phyloP scores from a whole-genome alignment of 2,113 vertebrate genomes.

The Gila orcuttii region DNA sequence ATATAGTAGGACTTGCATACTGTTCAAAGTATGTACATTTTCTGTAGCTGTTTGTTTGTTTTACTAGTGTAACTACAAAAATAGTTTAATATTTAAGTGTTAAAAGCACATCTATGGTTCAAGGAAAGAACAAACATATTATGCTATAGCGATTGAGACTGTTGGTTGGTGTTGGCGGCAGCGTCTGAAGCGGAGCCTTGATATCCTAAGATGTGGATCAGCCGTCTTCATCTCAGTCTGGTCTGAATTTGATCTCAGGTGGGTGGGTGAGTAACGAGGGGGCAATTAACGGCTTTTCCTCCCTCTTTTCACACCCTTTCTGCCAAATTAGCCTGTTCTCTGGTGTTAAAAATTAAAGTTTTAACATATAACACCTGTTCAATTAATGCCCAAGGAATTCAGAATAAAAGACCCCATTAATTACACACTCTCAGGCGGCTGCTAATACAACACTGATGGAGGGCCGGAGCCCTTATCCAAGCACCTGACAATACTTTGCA shows the following conservation, averaged over 20 bases:
- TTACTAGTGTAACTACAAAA: background rate
- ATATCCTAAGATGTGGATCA: constrained; percentile 43
- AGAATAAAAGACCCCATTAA: constrained; percentile 48
- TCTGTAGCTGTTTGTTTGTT: background rate
- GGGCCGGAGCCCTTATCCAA: constrained; percentile 15
- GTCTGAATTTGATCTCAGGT: constrained; percentile 53
- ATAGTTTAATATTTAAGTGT: background rate
- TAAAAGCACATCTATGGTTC: background rate
- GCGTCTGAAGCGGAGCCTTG: constrained; percentile 9
- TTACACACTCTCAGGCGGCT: constrained; percentile 20
- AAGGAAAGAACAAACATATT: constrained; percentile 13
- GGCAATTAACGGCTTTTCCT: constrained; percentile 49
- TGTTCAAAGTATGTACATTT: background rate
- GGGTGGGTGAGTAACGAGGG: constrained; percentile 40
- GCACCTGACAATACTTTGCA: constrained; percentile 50
- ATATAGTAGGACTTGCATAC: background rate
- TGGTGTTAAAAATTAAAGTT: constrained; percentile 53
- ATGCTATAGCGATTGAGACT: constrained; percentile 13
- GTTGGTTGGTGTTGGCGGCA: constrained; percentile 11
- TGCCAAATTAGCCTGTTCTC: constrained; percentile 51
- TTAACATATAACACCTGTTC: constrained; percentile 57
- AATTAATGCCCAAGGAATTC: constrained; percentile 51
- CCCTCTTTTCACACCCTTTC: constrained; percentile 56
- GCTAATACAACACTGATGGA: constrained; percentile 50
- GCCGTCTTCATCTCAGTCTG: constrained; percentile 52